Evolutionary conservation across 2,113 vertebrate species (phyloP).

Genomic region (Crotalus tigris): DNA sequence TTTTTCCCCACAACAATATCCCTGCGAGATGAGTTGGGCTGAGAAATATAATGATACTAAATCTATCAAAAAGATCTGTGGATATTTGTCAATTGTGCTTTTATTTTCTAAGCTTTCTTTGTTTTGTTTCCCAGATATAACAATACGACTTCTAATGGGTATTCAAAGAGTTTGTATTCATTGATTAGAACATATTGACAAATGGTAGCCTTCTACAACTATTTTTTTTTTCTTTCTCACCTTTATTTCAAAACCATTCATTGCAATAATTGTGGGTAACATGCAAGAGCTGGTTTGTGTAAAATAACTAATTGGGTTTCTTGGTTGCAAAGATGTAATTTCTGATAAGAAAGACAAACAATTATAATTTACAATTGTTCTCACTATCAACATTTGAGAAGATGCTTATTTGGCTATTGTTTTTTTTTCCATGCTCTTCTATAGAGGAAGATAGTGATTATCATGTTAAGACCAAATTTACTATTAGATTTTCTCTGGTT

Average conservation of each 20-base stretch:
- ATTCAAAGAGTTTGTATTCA: background rate
- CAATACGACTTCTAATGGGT: background rate
- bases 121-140: background rate
- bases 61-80: background rate
- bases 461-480: no score
- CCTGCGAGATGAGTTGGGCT: background rate
- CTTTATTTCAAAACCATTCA: background rate
- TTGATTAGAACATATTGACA: background rate
- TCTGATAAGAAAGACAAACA: background rate
- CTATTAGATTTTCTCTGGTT: background rate
- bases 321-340: background rate
- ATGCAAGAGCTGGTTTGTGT: background rate
- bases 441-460: background rate
- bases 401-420: background rate
- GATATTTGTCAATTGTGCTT: background rate
- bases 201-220: background rate
- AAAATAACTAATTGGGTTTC: background rate
- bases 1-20: background rate
- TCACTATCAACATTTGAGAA: background rate
- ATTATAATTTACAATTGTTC: background rate
- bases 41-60: background rate
- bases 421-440: background rate
- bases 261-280: background rate
- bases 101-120: background rate
- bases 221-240: background rate